A percentile compares a stretch with the other conserved stretches of the same genome.
These are phyloP conservation scores for Oriolus oriolus DNA, from an alignment of 2,113 vertebrate genomes.

Conservation along the genomic window DNA sequence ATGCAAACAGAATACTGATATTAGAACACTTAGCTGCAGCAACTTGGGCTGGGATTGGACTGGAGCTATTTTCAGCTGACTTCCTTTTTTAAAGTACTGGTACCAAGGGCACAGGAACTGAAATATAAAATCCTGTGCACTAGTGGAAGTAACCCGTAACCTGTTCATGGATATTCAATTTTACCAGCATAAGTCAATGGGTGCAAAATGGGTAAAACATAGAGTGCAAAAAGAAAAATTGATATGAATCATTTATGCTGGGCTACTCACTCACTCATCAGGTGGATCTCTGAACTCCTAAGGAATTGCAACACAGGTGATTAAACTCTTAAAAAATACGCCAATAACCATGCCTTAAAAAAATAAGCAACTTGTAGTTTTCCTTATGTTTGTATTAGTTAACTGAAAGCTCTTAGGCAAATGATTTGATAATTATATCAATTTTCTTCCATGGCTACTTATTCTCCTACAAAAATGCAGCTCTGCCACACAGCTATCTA, in stretches of 20 bases:
- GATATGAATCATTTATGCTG: neutral
- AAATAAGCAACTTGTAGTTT: neutral
- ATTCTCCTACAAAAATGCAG: neutral
- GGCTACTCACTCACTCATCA: neutral
- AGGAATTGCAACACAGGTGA: neutral
- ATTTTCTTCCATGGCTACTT: neutral
- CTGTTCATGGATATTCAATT: neutral
- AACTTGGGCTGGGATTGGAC: neutral
- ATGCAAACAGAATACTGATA: neutral
- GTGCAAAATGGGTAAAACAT: neutral
- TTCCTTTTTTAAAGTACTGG: neutral
- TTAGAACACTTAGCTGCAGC: neutral
- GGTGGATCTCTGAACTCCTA: neutral
- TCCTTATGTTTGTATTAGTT: neutral
- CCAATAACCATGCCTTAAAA: neutral
- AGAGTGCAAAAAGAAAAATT: neutral
- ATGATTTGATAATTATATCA: neutral
- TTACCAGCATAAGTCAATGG: neutral
- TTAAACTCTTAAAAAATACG: neutral
- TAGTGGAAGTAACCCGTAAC: neutral
- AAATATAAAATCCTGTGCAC: neutral
- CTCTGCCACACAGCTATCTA: neutral
- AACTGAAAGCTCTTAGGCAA: neutral
- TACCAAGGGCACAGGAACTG: neutral
- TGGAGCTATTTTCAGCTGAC: neutral